Base-by-base conservation (phyloP, 2,113 vertebrate genomes). In the Empidonax traillii region DNA sequence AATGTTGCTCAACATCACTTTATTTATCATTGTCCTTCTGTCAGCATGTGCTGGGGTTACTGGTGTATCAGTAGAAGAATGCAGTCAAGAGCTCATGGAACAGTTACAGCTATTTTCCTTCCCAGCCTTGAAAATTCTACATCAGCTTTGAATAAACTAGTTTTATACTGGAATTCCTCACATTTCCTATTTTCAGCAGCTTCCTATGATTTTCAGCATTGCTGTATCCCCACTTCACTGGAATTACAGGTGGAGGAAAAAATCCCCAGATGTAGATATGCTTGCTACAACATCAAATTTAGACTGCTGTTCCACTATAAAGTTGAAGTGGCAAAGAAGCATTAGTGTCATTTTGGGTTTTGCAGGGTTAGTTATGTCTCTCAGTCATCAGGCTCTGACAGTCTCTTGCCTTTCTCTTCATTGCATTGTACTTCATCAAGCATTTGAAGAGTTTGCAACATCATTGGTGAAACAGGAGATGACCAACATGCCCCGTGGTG, bases 401-500 rank as follows among this genome's bases (percentile, higher is more conserved):
- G 66, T 87, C 17, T 3, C 5, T 77, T 83, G 93, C 9, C 14
- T 72, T 3, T 69, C 5, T 24, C 12, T 43, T 91, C 16, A n/a
- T 65, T 90, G 74, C 66, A 41, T 37, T 92, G 47, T 31, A 23
- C 24, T 87, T 91, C 21, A 78, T 97, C n/a, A 94, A 99, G 99
- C 98, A 15, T 98, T 99, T 49, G 98, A 98, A 97, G 97, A 98
- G 85, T 99, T 99, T 97, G 96, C 99, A 74, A 96, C 97, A 5
- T 98, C 99, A 1, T 98, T 99, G 67, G 98, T 99, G 90, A 99
- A 98, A 93, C 99, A 99, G 96, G 99, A 99, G 97, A 99, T 99
- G 98, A 97, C 81, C 56, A 98, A 97, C 82, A 99, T 99, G 99
- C 99, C 99, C 1, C 98, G 99, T 65, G 99, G 99, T 43, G 97